Evolutionary conservation across 1,140 invertebrate genomes (phyloP), one percentile per base, ranked within the genome.

Genomic region (Leguminivora glycinivorella): DNA sequence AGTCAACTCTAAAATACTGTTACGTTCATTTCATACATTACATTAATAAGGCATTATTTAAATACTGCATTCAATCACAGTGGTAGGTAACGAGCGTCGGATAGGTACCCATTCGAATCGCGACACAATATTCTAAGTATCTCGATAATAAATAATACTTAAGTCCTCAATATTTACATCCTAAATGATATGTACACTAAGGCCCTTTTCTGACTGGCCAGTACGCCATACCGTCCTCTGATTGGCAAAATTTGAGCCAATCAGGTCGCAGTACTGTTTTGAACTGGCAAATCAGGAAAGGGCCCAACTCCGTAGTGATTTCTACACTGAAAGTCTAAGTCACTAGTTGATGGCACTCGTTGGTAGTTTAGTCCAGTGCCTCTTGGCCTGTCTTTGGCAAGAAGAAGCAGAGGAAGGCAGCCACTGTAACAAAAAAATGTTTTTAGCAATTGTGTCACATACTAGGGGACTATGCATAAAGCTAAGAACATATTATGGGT

Each of bases 361-460:
- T 72, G 69, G 70, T 73, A 77, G 70, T 78, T 89, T 93, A 95
- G 72, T 95, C 94, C 75, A 95, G 83, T 4, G 94, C 94, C 80
- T 94, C 94, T 80, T 93, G 93, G 60, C 94, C 94, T 47, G 95
- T 95, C 80, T 93, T 95, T 75, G 95, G 95, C 75, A 95, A 84
- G 78, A 95, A 87, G 80, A 95, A 93, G 80, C 94, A 95, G 52
- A 95, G 89, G 69, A 95, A 83, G 70, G 94, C 94, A 86, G 94
- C 94, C 75, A 92, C 94, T 95, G 89, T 69, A 93, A 93, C 70
- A 78, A 75, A 22, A 52, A 4, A 52, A 19, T 10, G 17, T 52
- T 52, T 31, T 4, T 31, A 31, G 29, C 7, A 4, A 7, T 31
- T 31, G 29, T 4, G 7, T n/a, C n/a, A n/a, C n/a, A n/a, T n/a